phyloP scores from a whole-genome alignment of 2,888 invertebrate genomes.

The Oeneis ivallda region DNA sequence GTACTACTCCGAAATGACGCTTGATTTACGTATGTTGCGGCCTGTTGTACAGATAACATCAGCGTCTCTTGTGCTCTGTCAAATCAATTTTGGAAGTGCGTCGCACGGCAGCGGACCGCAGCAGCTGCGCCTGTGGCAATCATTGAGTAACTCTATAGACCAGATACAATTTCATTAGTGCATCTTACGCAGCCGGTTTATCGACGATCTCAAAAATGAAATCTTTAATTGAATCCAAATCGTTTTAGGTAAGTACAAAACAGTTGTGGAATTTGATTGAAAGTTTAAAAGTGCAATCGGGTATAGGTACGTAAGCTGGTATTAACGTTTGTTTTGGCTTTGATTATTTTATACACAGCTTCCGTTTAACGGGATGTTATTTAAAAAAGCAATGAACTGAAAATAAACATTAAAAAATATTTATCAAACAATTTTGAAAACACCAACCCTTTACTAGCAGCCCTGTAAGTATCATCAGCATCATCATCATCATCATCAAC shows the following conservation, averaged over 20 bases:
- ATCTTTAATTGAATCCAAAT: slow-evolving; percentile 24
- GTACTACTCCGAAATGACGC: neutral
- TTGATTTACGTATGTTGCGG: slow-evolving; percentile 49
- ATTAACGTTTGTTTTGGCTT: no score
- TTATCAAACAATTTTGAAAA: no score
- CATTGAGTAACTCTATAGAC: slow-evolving; percentile 67
- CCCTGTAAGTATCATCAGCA: no score
- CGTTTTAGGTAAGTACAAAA: slow-evolving; percentile 1
- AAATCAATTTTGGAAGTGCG: slow-evolving; percentile 44
- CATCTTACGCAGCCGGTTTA: slow-evolving; percentile 54
- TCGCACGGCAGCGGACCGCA: slow-evolving; percentile 43
- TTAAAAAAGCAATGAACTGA: no score
- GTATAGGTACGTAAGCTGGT: no score
- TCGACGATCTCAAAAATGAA: slow-evolving; percentile 40
- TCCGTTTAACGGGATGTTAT: no score
- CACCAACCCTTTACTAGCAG: no score
- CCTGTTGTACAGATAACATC: slow-evolving; percentile 63
- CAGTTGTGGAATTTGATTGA: neutral
- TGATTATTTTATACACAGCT: no score
- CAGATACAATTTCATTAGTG: slow-evolving; percentile 62
- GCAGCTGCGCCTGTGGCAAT: slow-evolving; percentile 50
- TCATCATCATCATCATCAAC: no score
- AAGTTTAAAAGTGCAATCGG: neutral
- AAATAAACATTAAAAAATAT: no score
- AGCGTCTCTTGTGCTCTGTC: slow-evolving; percentile 45